A percentile compares a stretch with the other conserved stretches of the same genome.
These are phyloP conservation scores for Hippasteria phrygiana DNA, from an alignment of 53 echinoderm and acorn worm species.

Conservation along the genomic window DNA sequence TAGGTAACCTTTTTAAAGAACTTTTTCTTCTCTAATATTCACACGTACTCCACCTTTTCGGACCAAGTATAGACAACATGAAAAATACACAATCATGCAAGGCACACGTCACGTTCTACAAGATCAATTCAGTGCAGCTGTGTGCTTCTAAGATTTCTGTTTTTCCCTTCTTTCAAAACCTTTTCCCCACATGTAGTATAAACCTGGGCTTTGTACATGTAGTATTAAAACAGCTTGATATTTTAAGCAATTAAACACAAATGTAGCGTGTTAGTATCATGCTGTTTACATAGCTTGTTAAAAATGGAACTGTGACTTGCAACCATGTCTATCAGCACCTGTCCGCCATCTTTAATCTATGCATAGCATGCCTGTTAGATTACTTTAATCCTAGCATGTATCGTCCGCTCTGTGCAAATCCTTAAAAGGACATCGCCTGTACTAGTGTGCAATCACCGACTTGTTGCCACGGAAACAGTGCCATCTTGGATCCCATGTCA, in stretches of 20 bases:
- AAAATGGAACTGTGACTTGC: too few relatives aligned
- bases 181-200: neutral
- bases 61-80: neutral
- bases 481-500: too few relatives aligned
- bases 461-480: too few relatives aligned
- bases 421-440: neutral
- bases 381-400: slow-evolving; percentile 4
- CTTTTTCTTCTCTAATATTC: too few relatives aligned
- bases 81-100: slow-evolving; percentile 27
- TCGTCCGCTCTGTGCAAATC: slow-evolving; percentile 28
- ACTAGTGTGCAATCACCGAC: too few relatives aligned
- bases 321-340: neutral
- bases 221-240: neutral
- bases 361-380: slow-evolving; percentile 20
- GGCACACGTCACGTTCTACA: slow-evolving; percentile 7
- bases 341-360: neutral
- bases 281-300: neutral
- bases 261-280: slow-evolving; percentile 8
- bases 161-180: too few relatives aligned
- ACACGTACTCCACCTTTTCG: too few relatives aligned
- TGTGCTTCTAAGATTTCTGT: neutral
- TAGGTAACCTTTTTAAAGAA: too few relatives aligned
- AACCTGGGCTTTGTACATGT: too few relatives aligned
- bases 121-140: neutral
- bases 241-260: neutral